A percentile compares a stretch with the other conserved stretches of the same genome.
Conservation (phyloP, 2,888 invertebrate species). For the Nemoura dubitans region DNA sequence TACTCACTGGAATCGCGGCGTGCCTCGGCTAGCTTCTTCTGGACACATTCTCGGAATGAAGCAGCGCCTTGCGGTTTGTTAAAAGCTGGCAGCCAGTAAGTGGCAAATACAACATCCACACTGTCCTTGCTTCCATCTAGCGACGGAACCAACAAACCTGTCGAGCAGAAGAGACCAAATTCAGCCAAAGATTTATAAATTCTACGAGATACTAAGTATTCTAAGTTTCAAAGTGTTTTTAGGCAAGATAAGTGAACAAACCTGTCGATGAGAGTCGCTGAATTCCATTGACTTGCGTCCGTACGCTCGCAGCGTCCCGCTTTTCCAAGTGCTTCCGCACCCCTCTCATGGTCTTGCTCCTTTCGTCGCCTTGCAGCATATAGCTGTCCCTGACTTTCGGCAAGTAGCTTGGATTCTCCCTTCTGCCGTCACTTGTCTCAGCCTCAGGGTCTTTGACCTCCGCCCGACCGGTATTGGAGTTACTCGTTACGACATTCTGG, state of each 20-base stretch:
- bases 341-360: slow-evolving; percentile 58
- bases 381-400: background rate
- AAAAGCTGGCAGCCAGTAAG: slow-evolving; percentile 77
- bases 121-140: slow-evolving; percentile 59
- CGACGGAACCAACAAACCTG: slow-evolving; percentile 61
- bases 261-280: slow-evolving; percentile 47
- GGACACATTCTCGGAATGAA: slow-evolving; percentile 73
- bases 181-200: background rate
- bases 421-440: background rate
- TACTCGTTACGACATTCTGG: background rate
- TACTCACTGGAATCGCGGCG: slow-evolving; percentile 19
- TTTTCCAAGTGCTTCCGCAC: slow-evolving; percentile 55
- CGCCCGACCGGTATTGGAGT: background rate
- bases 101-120: slow-evolving; percentile 74
- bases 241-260: background rate
- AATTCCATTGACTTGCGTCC: slow-evolving; percentile 27
- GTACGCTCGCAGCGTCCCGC: background rate
- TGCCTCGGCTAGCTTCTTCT: slow-evolving; percentile 61
- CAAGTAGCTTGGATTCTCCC: background rate
- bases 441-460: background rate
- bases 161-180: slow-evolving; percentile 55
- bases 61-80: slow-evolving; percentile 66
- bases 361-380: background rate
- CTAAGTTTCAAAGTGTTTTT: too few relatives aligned
- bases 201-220: too few relatives aligned